These are phyloP conservation scores for Apogon hyalosoma DNA, from an alignment of 2,797 vertebrate genomes.

Conservation along the genomic window DNA sequence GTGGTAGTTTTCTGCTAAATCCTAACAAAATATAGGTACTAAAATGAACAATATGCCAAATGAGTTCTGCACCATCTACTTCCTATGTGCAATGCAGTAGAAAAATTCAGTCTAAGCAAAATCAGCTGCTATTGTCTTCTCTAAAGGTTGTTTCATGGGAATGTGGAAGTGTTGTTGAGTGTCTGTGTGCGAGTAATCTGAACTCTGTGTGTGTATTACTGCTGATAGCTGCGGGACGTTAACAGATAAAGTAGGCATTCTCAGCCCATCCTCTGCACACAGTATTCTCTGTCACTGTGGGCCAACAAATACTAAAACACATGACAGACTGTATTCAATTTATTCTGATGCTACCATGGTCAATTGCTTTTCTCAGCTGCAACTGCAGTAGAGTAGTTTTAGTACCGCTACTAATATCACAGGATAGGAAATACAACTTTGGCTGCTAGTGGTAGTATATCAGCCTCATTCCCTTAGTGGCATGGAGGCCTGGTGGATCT, in stretches of 20 bases:
- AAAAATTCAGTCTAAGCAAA: not conserved
- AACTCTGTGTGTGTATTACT: not conserved
- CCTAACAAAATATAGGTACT: not conserved
- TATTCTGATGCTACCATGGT: not conserved
- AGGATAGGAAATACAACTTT: not conserved
- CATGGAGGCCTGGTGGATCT: not conserved
- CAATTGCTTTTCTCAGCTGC: no score
- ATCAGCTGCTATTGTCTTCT: not conserved
- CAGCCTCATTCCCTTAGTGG: not conserved
- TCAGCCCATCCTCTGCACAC: conserved; percentile 1
- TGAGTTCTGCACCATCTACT: not conserved
- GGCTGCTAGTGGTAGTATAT: not conserved
- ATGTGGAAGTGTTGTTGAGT: not conserved
- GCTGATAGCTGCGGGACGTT: conserved; percentile 48
- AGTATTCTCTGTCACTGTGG: not conserved
- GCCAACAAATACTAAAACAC: not conserved
- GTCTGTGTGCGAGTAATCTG: not conserved
- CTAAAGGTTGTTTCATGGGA: not conserved
- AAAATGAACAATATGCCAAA: not conserved
- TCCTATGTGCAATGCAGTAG: conserved; percentile 3
- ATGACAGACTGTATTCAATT: not conserved
- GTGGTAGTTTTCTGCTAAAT: not conserved
- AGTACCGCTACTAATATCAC: not conserved
- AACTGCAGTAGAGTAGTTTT: no score
- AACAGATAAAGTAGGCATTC: conserved; percentile 43